Conservation (phyloP, 2,797 vertebrate genomes). For the Danio aesculapii region DNA sequence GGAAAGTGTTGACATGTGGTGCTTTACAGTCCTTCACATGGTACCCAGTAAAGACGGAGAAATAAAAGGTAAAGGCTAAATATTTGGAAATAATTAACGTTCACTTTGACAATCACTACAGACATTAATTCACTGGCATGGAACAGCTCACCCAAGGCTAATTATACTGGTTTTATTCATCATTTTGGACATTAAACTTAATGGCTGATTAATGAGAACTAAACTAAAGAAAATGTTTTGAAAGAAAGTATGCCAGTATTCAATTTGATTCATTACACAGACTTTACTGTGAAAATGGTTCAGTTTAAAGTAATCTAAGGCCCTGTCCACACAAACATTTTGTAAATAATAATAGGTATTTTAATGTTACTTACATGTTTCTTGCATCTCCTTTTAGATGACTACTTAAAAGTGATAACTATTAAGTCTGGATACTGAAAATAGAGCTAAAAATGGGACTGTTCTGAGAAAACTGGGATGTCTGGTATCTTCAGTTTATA, state of each 20-base stretch:
- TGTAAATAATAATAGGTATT: too few relatives aligned
- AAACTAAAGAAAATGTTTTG: neutral
- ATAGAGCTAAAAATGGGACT: too few relatives aligned
- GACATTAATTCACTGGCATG: neutral
- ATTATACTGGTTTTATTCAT: neutral
- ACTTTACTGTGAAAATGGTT: too few relatives aligned
- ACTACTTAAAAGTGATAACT: too few relatives aligned
- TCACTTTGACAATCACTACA: slow-evolving; percentile 2
- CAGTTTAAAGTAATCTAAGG: too few relatives aligned
- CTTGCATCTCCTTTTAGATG: too few relatives aligned
- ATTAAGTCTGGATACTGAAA: too few relatives aligned
- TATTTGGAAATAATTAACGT: neutral
- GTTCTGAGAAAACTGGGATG: too few relatives aligned
- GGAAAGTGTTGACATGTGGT: slow-evolving; percentile 30
- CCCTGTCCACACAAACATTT: too few relatives aligned
- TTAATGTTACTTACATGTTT: too few relatives aligned
- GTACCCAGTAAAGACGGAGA: neutral
- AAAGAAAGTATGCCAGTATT: neutral
- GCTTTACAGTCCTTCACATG: slow-evolving; percentile 4
- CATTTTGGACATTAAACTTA: neutral
- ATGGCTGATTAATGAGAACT: neutral
- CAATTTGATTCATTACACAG: neutral
- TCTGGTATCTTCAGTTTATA: too few relatives aligned
- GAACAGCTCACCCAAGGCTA: neutral
- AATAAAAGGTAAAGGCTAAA: neutral